Percentiles rank a stretch among this genome's conserved stretches.
phyloP scores from a whole-genome alignment of 2,797 vertebrate genomes.

The Mormyrus hasselquistii region DNA sequence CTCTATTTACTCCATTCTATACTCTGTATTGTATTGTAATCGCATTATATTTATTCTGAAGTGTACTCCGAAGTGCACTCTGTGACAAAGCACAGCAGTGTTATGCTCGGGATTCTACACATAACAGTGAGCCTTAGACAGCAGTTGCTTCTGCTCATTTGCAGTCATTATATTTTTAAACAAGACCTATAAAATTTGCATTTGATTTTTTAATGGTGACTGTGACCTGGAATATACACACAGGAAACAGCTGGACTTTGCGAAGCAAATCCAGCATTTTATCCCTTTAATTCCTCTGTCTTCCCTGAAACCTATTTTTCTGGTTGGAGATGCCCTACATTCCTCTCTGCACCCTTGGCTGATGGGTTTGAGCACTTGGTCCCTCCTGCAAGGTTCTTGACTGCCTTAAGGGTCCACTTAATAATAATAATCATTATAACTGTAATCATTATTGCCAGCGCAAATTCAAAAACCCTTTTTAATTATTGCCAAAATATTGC shows the following conservation, averaged over 20 bases:
- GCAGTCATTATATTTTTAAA: constrained; percentile 23
- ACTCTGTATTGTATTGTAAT: neutral
- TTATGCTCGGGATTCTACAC: neutral
- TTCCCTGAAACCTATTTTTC: constrained; percentile 1
- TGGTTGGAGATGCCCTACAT: constrained; percentile 35
- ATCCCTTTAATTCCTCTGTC: neutral
- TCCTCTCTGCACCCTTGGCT: constrained; percentile 35
- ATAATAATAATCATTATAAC: constrained; percentile 38
- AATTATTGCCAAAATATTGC: neutral
- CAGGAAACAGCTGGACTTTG: constrained; percentile 24
- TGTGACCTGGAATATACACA: constrained; percentile 32
- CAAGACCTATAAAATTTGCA: constrained; percentile 22
- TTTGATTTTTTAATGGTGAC: constrained; percentile 29
- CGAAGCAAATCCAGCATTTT: constrained; percentile 25
- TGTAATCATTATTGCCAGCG: constrained; percentile 29
- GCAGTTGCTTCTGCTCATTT: neutral
- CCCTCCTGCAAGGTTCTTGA: constrained; percentile 36
- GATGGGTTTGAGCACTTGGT: constrained; percentile 35
- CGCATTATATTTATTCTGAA: neutral
- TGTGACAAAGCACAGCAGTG: neutral
- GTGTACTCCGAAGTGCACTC: neutral
- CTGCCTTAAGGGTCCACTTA: constrained; percentile 28
- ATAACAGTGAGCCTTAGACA: neutral
- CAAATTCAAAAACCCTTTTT: neutral
- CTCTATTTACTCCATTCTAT: neutral